Evolutionary conservation across 2,888 invertebrate species (phyloP).

Genomic region (Catocala sponsa): DNA sequence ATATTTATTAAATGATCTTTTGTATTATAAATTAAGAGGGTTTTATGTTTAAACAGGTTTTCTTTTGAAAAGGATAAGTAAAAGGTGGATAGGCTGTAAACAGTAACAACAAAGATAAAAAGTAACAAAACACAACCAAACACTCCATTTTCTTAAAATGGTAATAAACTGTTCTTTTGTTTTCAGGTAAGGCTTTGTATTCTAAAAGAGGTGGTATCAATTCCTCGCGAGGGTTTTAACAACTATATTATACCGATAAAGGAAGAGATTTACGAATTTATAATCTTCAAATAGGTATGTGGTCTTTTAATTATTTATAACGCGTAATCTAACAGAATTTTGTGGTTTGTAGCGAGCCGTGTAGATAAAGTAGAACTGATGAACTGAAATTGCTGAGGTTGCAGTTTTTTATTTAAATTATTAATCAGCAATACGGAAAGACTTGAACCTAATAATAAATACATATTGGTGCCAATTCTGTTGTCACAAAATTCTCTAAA

Average conservation of each 20-base stretch:
- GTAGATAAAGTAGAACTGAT: no score
- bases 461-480: no score
- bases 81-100: constrained; percentile 9
- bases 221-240: constrained; percentile 9
- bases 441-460: no score
- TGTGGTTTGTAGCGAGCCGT: no score
- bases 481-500: no score
- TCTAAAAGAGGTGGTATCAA: constrained; percentile 18
- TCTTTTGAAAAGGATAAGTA: constrained; percentile 6
- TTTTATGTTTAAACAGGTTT: constrained; percentile 5
- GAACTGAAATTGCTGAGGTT: no score
- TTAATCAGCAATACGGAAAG: no score
- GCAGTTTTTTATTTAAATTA: no score
- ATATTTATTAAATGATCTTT: constrained; percentile 16
- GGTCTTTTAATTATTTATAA: no score
- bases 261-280: not conserved
- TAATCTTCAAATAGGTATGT: not conserved
- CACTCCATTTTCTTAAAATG: constrained; percentile 18
- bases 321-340: no score
- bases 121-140: constrained; percentile 19
- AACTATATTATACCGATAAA: not conserved
- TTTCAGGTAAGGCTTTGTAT: constrained; percentile 50
- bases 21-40: not conserved
- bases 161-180: constrained; percentile 29
- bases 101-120: constrained; percentile 16